Conservation (phyloP, 2,888 invertebrate genomes). For the Synanthedon andrenaeformis region DNA sequence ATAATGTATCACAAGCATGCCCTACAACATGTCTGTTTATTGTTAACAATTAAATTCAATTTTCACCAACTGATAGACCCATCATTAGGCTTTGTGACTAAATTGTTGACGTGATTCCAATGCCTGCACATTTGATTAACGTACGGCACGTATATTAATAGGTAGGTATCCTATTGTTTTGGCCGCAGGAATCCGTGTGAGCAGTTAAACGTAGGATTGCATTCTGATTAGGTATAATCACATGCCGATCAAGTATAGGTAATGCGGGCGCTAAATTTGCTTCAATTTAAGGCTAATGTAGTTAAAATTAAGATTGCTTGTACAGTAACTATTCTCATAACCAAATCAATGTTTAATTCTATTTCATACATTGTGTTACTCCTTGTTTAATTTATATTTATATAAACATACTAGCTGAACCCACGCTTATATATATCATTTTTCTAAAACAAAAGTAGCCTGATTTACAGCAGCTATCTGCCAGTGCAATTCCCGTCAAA, state of each 20-base stretch:
- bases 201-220: conserved; percentile 25
- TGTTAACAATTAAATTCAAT: background rate
- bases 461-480: too few species aligned
- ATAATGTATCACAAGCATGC: too few species aligned
- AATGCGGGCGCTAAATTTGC: conserved; percentile 6
- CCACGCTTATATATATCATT: too few species aligned
- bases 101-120: background rate
- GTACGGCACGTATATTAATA: background rate
- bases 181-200: conserved; percentile 37
- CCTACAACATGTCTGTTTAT: too few species aligned
- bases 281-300: background rate
- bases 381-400: too few species aligned
- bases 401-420: too few species aligned
- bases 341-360: too few species aligned
- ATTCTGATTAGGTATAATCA: conserved; percentile 14
- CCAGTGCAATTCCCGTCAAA: too few species aligned
- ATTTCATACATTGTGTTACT: too few species aligned
- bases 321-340: too few species aligned
- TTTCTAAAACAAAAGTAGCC: too few species aligned
- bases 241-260: conserved; percentile 22
- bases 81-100: background rate
- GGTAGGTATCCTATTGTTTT: conserved; percentile 21
- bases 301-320: too few species aligned
- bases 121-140: background rate
- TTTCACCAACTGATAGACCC: background rate